Conservation (phyloP, 2,113 vertebrate species). For the Hylia prasina region DNA sequence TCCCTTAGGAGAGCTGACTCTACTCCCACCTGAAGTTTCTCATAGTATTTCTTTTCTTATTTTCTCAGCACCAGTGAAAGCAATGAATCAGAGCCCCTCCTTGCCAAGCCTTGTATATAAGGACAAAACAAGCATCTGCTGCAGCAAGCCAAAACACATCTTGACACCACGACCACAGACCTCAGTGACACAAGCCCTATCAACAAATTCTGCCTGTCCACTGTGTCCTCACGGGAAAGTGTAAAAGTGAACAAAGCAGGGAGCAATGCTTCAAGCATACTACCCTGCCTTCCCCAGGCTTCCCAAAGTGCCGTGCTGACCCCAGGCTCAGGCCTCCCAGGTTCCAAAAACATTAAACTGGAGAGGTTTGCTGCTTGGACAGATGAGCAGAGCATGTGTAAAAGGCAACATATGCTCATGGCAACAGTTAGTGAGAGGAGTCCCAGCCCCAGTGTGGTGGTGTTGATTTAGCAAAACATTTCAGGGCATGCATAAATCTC, state of each 20-base stretch:
- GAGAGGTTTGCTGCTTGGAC: slow-evolving; percentile 1
- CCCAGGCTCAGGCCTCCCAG: not conserved
- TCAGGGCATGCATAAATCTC: not conserved
- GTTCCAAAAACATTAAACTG: slow-evolving; percentile 10
- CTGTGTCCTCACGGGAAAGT: not conserved
- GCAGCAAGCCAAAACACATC: not conserved
- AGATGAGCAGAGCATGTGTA: not conserved
- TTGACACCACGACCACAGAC: not conserved
- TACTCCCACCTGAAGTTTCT: not conserved
- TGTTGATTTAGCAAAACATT: not conserved
- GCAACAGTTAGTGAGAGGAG: not conserved
- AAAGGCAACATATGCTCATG: slow-evolving; percentile 4
- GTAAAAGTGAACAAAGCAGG: not conserved
- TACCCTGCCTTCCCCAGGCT: not conserved
- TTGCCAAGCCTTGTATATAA: not conserved
- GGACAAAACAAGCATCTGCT: not conserved
- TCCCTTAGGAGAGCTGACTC: not conserved
- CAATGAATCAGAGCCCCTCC: not conserved
- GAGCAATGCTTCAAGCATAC: not conserved
- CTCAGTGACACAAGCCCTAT: rapidly evolving
- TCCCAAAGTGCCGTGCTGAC: not conserved
- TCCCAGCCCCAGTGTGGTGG: not conserved
- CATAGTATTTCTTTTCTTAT: not conserved
- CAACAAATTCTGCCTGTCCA: not conserved
- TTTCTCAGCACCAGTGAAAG: not conserved